phyloP scores from a whole-genome alignment of 2,797 vertebrate species.

The Echiichthys vipera region DNA sequence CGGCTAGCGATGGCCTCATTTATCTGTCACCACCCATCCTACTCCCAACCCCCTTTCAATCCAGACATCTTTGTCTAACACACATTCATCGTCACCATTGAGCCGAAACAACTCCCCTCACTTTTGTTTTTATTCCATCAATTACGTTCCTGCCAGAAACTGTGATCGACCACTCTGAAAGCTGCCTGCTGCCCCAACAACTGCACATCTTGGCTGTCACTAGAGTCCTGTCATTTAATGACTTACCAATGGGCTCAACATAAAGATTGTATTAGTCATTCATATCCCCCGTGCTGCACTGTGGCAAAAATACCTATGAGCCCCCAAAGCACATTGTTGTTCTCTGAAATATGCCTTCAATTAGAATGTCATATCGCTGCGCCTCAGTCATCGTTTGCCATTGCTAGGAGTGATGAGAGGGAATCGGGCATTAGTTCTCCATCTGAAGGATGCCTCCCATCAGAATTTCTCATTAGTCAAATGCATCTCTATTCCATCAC shows the following conservation, averaged over 20 bases:
- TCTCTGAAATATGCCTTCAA: constrained; percentile 70
- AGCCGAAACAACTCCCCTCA: constrained; percentile 62
- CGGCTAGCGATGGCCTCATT: constrained; percentile 79
- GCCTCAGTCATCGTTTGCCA: constrained; percentile 44
- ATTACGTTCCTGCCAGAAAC: constrained; percentile 48
- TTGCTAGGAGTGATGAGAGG: constrained; percentile 45
- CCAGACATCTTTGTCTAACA: constrained; percentile 76
- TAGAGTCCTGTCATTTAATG: constrained; percentile 48
- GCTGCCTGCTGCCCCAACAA: constrained; percentile 35
- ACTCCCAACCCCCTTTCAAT: constrained; percentile 43
- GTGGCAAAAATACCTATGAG: constrained; percentile 53
- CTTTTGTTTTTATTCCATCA: constrained; percentile 69
- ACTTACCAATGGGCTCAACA: constrained; percentile 43
- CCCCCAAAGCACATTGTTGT: constrained; percentile 40
- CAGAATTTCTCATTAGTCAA: constrained; percentile 68
- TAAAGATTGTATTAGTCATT: constrained; percentile 51
- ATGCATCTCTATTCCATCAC: constrained; percentile 56
- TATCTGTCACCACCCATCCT: constrained; percentile 75
- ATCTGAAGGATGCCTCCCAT: constrained; percentile 61
- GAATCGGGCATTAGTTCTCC: constrained; percentile 45
- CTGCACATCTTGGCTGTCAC: constrained; percentile 40
- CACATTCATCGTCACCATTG: constrained; percentile 41
- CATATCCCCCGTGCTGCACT: constrained; percentile 12
- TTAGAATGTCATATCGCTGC: constrained; percentile 62
- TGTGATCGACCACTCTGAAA: constrained; percentile 44